Base-by-base conservation (phyloP, 2,888 invertebrate genomes). In the Odontocolon sp. region DNA sequence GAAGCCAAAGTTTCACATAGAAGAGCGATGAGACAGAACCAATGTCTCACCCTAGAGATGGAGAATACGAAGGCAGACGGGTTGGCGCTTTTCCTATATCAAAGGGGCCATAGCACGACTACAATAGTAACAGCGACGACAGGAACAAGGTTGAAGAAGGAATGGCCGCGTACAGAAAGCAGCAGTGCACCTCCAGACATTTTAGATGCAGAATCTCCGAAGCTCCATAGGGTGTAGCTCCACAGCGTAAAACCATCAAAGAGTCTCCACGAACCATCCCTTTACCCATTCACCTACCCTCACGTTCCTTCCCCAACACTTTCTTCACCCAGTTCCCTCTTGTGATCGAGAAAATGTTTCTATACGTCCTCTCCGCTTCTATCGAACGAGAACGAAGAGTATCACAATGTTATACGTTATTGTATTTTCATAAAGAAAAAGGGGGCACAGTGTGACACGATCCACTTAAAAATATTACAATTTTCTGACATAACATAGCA, bases 181-280 rank as follows among this genome's bases (percentile, higher is more conserved):
- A n/a, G n/a, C n/a, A n/a, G n/a, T n/a, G 56, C 66, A 68, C 67
- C 64, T 72, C 45, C 18, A 63, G 64, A 64, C 57, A 36, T 72
- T 72, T 77, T 69, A 71, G 57, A 72, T 59, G 64, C 42, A 68
- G 68, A 57, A 47, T n/a, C n/a, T n/a, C n/a, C n/a, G 21, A 28
- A 14, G 28, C n/a, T n/a, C n/a, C n/a, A n/a, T n/a, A 63, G 42
- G 50, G 26, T 26, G 31, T 42, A 40, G 57, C 61, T 72, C 16
- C 63, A n/a, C 8, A 45, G 72, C 52, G 31, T 77, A 57, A 72
- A 64, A 68, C 64, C 72, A 52, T 77, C 77, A 77, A 77, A 77
- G 77, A 54, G 61, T 63, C 26, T 56, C 45, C n/a, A 63, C 54
- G 63, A 33, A 16, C 70, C 50, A 54, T 16, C 47, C 38, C 26